Conservation (phyloP, 2,797 vertebrate species). For the Pempheris klunzingeri region DNA sequence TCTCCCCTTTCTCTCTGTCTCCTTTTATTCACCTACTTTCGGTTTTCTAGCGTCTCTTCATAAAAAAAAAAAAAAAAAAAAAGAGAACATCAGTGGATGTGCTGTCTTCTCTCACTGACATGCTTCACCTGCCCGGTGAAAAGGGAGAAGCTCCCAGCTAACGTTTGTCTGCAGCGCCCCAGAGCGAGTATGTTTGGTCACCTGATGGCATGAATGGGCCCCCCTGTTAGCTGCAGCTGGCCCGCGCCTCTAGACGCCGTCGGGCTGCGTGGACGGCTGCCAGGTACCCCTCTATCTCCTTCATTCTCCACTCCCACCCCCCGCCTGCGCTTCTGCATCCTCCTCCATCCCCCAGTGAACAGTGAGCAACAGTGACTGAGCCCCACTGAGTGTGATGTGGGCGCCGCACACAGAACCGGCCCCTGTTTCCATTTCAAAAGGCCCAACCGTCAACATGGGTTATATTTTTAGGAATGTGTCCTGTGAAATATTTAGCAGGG, state of each 20-base stretch:
- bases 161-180: conserved; percentile 46
- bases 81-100: neutral
- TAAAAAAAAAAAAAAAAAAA: neutral
- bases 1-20: neutral
- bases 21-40: neutral
- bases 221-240: conserved; percentile 84
- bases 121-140: conserved; percentile 68
- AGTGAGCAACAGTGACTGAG: conserved; percentile 63
- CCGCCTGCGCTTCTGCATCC: conserved; percentile 43
- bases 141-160: conserved; percentile 44
- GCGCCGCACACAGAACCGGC: conserved; percentile 62
- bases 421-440: conserved; percentile 71
- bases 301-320: conserved; percentile 33
- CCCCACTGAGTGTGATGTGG: conserved; percentile 69
- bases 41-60: neutral
- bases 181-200: conserved; percentile 67
- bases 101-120: conserved; percentile 12
- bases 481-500: conserved; percentile 70
- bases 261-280: conserved; percentile 70
- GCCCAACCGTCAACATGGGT: conserved; percentile 59
- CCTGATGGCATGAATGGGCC: conserved; percentile 84
- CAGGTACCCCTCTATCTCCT: conserved; percentile 66
- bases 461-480: conserved; percentile 67
- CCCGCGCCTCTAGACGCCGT: conserved; percentile 50
- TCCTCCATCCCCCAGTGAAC: conserved; percentile 49